These are phyloP conservation scores for Craterocephalus amniculus DNA, from an alignment of 2,797 vertebrate genomes.

Conservation along the genomic window DNA sequence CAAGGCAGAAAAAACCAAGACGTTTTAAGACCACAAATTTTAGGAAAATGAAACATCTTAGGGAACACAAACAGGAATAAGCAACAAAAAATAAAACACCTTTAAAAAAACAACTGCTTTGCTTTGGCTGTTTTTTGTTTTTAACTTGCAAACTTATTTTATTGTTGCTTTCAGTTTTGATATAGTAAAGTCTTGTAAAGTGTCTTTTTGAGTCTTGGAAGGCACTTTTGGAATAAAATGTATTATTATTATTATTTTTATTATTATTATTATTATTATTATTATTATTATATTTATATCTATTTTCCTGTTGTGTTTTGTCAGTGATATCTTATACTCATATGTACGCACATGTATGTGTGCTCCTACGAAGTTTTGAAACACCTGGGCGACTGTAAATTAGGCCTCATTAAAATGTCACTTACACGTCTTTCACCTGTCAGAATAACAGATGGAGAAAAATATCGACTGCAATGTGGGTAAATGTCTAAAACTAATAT, in stretches of 20 bases:
- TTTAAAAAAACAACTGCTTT: too few species aligned
- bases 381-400: neutral
- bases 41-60: too few species aligned
- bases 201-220: too few species aligned
- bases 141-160: too few species aligned
- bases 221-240: neutral
- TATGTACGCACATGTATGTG: neutral
- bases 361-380: neutral
- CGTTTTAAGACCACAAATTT: neutral
- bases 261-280: too few species aligned
- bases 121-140: neutral
- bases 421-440: conserved; percentile 16
- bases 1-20: neutral
- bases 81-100: neutral
- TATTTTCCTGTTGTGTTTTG: neutral
- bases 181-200: too few species aligned
- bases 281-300: too few species aligned
- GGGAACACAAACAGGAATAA: neutral
- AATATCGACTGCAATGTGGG: conserved; percentile 3
- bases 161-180: too few species aligned
- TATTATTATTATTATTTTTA: neutral
- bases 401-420: conserved; percentile 22
- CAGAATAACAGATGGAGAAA: conserved; percentile 17
- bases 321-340: neutral
- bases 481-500: conserved; percentile 18